phyloP scores from a whole-genome alignment of 1,140 invertebrate species.

The Ptiloglossa arizonensis region DNA sequence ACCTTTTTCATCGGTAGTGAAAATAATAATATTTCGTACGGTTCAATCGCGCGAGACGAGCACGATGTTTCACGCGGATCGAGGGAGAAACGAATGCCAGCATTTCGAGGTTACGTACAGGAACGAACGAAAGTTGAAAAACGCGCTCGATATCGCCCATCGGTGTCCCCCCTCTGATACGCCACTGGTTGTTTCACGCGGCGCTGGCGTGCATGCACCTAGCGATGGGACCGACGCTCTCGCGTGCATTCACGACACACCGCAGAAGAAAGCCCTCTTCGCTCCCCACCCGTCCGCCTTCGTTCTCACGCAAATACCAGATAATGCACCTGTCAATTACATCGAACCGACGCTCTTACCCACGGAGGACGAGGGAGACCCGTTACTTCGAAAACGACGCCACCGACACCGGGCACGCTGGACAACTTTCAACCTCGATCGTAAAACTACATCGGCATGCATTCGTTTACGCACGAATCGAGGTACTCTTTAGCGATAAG shows the following conservation, averaged over 20 bases:
- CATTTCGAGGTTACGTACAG: background rate
- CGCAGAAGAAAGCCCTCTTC: background rate
- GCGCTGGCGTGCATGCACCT: conserved; percentile 21
- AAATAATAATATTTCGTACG: too few relatives aligned
- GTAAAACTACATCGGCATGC: too few relatives aligned
- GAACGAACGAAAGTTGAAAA: background rate
- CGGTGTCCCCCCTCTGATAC: background rate
- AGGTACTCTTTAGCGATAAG: too few relatives aligned
- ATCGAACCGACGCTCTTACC: background rate
- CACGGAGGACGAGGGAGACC: too few relatives aligned
- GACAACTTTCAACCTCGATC: too few relatives aligned
- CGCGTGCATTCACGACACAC: background rate
- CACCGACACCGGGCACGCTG: background rate
- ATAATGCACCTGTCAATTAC: background rate
- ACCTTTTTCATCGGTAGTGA: too few relatives aligned
- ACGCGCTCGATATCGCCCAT: conserved; percentile 12
- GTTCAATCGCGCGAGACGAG: too few relatives aligned
- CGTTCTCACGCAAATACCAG: background rate
- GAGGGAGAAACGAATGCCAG: too few relatives aligned
- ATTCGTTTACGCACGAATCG: too few relatives aligned
- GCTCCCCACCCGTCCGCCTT: too few relatives aligned
- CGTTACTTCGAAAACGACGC: background rate
- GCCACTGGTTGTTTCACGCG: conserved; percentile 37
- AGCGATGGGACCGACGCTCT: conserved; percentile 17
- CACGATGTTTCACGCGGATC: background rate